phyloP scores from a whole-genome alignment of 2,888 invertebrate species.

The Peribatodes rhomboidaria region DNA sequence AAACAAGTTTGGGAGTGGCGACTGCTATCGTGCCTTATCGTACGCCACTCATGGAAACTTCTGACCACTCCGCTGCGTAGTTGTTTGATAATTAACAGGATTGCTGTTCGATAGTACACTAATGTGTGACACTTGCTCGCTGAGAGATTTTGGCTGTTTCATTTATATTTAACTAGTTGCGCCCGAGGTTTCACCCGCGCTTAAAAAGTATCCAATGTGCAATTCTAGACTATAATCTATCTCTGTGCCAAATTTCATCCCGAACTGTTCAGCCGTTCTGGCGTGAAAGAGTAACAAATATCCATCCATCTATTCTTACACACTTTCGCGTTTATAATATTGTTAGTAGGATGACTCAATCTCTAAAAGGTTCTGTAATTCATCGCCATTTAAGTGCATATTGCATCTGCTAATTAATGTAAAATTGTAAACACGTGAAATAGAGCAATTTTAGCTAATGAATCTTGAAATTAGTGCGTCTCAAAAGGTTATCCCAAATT shows the following conservation, averaged over 20 bases:
- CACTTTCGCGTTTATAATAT: too few relatives aligned
- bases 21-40: slow-evolving; percentile 63
- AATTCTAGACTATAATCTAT: too few relatives aligned
- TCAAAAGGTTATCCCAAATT: slow-evolving; percentile 16
- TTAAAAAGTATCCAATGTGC: too few relatives aligned
- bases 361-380: neutral
- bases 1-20: slow-evolving; percentile 63
- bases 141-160: neutral
- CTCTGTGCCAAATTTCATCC: too few relatives aligned
- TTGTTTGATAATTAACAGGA: slow-evolving; percentile 53
- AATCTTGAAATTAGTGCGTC: slow-evolving; percentile 11
- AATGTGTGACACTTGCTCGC: neutral
- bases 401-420: too few relatives aligned
- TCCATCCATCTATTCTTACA: too few relatives aligned
- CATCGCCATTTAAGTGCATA: neutral
- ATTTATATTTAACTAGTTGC: too few relatives aligned
- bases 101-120: slow-evolving; percentile 34
- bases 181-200: too few relatives aligned
- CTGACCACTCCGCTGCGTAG: slow-evolving; percentile 61
- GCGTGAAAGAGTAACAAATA: too few relatives aligned
- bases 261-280: too few relatives aligned
- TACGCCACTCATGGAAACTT: slow-evolving; percentile 71
- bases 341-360: too few relatives aligned
- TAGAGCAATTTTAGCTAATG: slow-evolving; percentile 6
- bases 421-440: neutral